Conservation (phyloP, 1,140 invertebrate species). For the Atta cephalotes region DNA sequence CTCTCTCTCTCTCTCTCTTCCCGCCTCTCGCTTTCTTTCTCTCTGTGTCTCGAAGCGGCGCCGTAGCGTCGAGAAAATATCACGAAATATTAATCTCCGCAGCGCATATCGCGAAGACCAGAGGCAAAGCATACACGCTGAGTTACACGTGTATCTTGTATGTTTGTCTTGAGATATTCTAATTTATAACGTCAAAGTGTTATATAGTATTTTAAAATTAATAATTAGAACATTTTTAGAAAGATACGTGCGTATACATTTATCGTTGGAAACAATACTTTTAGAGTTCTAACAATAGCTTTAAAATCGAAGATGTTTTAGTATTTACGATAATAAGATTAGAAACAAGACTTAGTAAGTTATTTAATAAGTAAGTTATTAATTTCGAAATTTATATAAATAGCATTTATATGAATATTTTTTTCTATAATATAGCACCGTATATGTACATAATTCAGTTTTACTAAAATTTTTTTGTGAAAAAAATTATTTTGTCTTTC, state of each 20-base stretch:
- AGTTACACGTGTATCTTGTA: background rate
- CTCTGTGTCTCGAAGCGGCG: background rate
- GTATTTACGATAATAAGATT: too few relatives aligned
- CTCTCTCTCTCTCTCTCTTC: background rate
- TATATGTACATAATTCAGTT: background rate
- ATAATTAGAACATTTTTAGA: background rate
- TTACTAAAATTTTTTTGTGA: background rate
- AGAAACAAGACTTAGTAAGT: too few relatives aligned
- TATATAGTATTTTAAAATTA: background rate
- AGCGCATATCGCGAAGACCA: background rate
- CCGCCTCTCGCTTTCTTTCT: background rate
- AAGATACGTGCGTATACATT: background rate
- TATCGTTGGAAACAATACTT: background rate
- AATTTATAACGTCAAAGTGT: background rate
- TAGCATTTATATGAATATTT: background rate
- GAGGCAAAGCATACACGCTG: background rate
- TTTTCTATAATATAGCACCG: too few relatives aligned
- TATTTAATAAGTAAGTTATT: background rate
- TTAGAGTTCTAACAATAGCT: background rate
- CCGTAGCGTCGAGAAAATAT: conserved; percentile 20
- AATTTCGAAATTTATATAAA: background rate
- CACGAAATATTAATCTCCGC: conserved; percentile 30
- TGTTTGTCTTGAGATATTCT: conserved; percentile 22
- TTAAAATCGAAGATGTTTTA: background rate
- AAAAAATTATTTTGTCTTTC: background rate